These are phyloP conservation scores for Morinoia aosen DNA, from an alignment of 2,888 invertebrate species.

Conservation along the genomic window DNA sequence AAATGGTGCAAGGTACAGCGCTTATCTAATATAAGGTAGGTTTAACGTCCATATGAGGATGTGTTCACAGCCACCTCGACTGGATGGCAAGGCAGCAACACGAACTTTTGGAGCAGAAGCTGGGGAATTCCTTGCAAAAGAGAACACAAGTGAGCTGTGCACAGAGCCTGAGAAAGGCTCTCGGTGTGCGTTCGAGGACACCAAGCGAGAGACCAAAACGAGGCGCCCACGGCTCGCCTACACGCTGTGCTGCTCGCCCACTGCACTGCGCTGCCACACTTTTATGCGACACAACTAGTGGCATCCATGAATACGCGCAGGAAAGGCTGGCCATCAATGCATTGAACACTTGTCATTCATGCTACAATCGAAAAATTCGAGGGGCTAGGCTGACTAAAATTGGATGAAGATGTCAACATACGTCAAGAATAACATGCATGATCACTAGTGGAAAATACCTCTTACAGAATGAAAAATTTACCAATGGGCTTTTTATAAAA, in stretches of 20 bases:
- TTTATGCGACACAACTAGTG: not conserved
- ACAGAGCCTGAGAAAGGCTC: not conserved
- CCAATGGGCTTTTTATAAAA: too few species aligned
- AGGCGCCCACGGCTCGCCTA: constrained; percentile 7
- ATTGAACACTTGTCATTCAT: not conserved
- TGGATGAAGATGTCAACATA: not conserved
- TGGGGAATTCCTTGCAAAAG: not conserved
- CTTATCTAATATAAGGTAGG: too few species aligned
- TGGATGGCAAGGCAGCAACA: not conserved
- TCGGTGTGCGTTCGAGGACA: not conserved
- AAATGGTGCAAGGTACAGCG: too few species aligned
- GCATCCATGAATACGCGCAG: not conserved
- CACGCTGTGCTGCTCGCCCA: constrained; percentile 20
- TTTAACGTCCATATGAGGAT: too few species aligned
- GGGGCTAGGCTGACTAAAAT: not conserved
- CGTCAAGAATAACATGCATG: too few species aligned
- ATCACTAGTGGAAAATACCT: too few species aligned
- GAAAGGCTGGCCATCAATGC: not conserved
- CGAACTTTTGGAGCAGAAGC: not conserved
- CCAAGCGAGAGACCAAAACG: not conserved
- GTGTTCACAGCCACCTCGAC: not conserved
- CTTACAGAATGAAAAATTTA: too few species aligned
- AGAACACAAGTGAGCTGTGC: not conserved
- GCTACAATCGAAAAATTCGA: not conserved
- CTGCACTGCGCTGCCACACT: not conserved